Percentiles rank a stretch among this genome's conserved stretches.
Evolutionary conservation across 1,140 invertebrate species (phyloP).

Genomic region (Phenacoccus solenopsis): DNA sequence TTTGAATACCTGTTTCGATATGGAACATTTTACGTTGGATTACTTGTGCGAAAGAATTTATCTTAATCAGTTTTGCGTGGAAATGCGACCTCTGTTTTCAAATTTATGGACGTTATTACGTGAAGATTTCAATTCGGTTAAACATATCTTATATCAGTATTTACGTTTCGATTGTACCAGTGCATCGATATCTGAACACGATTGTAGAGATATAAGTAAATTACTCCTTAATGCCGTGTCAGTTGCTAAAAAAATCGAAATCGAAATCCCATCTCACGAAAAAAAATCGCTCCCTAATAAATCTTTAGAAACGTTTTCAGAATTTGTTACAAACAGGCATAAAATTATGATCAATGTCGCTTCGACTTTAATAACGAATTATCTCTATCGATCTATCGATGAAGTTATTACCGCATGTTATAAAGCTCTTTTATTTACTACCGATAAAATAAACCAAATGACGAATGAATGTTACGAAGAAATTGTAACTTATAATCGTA

Average conservation of each 20-base stretch:
- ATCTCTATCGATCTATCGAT: neutral
- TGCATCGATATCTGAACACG: neutral
- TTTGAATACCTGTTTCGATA: neutral
- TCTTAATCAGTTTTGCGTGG: neutral
- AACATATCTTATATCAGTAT: too few species aligned
- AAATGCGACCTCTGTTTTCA: neutral
- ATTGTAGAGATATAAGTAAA: neutral
- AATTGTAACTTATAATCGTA: neutral
- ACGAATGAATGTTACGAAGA: neutral
- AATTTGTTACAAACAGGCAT: neutral
- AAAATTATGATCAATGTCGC: neutral
- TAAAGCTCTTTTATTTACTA: neutral
- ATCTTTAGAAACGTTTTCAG: neutral
- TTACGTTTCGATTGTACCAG: too few species aligned
- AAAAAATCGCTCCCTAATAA: neutral
- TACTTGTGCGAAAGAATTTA: neutral
- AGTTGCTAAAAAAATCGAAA: neutral
- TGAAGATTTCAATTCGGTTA: too few species aligned
- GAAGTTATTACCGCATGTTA: neutral
- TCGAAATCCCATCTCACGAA: neutral
- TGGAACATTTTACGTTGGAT: neutral
- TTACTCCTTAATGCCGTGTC: neutral
- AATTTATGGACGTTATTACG: neutral
- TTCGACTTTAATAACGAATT: neutral
- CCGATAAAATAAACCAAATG: neutral